A percentile compares a stretch with the other conserved stretches of the same genome.
These are phyloP conservation scores for Gryon sp. DNA, from an alignment of 1,140 invertebrate genomes.

Conservation along the genomic window DNA sequence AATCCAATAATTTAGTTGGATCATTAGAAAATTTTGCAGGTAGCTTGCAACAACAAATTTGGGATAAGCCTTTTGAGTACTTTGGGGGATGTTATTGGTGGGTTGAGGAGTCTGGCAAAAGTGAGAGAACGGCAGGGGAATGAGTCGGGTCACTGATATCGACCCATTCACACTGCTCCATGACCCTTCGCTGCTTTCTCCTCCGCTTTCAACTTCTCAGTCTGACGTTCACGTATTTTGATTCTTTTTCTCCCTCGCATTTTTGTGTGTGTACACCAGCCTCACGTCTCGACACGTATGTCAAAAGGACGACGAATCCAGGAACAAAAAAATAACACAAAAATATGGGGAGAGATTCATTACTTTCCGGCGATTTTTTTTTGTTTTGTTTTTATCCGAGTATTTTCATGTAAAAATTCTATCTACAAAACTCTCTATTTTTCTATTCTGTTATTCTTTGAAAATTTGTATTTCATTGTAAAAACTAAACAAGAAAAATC, in stretches of 20 bases:
- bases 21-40: not conserved
- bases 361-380: too few relatives aligned
- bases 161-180: conserved; percentile 54
- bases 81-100: conserved; percentile 38
- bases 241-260: conserved; percentile 15
- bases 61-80: conserved; percentile 35
- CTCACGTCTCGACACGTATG: conserved; percentile 7
- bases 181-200: conserved; percentile 23
- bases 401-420: too few relatives aligned
- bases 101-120: conserved; percentile 36
- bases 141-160: conserved; percentile 56
- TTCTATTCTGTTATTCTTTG: too few relatives aligned
- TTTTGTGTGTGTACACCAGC: not conserved
- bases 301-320: conserved; percentile 26
- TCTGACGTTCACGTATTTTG: conserved; percentile 6
- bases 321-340: conserved; percentile 6
- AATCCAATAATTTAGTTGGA: not conserved
- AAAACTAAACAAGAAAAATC: too few relatives aligned
- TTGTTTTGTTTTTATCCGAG: too few relatives aligned
- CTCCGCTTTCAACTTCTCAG: conserved; percentile 24
- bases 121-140: conserved; percentile 11
- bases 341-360: too few relatives aligned
- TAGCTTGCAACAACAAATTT: conserved; percentile 20
- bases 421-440: too few relatives aligned
- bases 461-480: too few relatives aligned